Evolutionary conservation across 2,797 vertebrate species (phyloP).

Genomic region (Pogoniulus pusillus): DNA sequence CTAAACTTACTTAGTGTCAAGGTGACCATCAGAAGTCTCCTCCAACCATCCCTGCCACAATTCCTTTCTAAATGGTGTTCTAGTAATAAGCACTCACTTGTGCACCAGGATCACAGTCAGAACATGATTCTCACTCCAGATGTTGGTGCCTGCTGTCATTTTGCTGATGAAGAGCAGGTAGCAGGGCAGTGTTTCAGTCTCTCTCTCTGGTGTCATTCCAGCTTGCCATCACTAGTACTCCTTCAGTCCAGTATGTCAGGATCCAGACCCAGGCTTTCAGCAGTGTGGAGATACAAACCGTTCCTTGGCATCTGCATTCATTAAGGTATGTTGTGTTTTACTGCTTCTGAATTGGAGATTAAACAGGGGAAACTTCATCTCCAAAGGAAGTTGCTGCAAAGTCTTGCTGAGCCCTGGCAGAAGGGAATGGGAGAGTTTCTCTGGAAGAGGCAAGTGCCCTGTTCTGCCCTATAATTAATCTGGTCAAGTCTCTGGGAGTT

Average conservation of each 20-base stretch:
- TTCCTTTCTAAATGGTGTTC: background rate
- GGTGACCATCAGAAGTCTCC: background rate
- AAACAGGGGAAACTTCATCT: slow-evolving; percentile 17
- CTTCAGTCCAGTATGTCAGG: slow-evolving; percentile 8
- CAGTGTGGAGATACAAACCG: background rate
- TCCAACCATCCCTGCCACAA: background rate
- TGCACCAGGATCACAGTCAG: background rate
- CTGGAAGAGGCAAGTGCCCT: slow-evolving; percentile 30
- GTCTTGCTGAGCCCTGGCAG: slow-evolving; percentile 4
- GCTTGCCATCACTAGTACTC: slow-evolving; percentile 65
- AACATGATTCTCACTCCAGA: background rate
- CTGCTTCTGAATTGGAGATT: background rate
- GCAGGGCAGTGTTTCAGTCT: background rate
- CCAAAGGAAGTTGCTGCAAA: background rate
- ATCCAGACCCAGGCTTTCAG: slow-evolving; percentile 65
- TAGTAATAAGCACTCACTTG: background rate
- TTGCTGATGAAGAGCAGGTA: background rate
- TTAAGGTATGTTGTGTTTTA: slow-evolving; percentile 58
- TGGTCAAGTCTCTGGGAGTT: slow-evolving; percentile 20
- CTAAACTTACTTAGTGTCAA: background rate
- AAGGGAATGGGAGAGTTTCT: slow-evolving; percentile 40
- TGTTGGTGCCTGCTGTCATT: background rate
- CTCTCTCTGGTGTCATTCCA: slow-evolving; percentile 22
- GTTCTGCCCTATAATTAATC: slow-evolving; percentile 46
- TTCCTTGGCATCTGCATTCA: slow-evolving; percentile 31